Conservation (phyloP, 2,888 invertebrate genomes). For the Agrotis segetum region DNA sequence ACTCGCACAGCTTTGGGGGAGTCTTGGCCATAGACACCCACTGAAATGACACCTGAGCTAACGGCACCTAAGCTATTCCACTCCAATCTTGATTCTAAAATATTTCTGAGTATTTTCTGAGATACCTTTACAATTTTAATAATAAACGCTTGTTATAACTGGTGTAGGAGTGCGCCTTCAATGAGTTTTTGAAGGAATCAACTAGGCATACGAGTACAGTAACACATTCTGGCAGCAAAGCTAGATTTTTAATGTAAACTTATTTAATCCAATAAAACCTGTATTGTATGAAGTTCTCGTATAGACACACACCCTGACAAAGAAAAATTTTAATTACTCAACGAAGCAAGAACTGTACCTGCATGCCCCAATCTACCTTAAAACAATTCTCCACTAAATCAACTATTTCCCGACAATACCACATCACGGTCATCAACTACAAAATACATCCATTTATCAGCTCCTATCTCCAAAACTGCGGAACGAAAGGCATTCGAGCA, state of each 20-base stretch:
- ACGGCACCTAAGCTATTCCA: too few relatives aligned
- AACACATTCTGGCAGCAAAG: too few relatives aligned
- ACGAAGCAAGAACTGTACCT: background rate
- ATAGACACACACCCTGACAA: too few relatives aligned
- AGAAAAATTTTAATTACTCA: too few relatives aligned
- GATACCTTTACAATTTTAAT: background rate
- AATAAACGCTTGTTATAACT: background rate
- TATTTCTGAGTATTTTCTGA: background rate
- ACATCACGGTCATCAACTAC: constrained; percentile 43
- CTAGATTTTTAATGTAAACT: too few relatives aligned
- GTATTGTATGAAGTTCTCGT: too few relatives aligned
- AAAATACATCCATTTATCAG: constrained; percentile 46
- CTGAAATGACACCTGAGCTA: too few relatives aligned
- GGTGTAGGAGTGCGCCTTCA: background rate
- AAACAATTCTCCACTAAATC: constrained; percentile 20
- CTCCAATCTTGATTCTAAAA: too few relatives aligned
- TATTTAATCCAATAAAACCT: too few relatives aligned
- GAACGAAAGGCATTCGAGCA: constrained; percentile 37
- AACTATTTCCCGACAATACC: constrained; percentile 42
- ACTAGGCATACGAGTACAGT: too few relatives aligned
- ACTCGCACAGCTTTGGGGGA: too few relatives aligned
- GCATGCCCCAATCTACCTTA: background rate
- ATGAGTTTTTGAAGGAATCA: background rate
- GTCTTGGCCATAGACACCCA: too few relatives aligned
- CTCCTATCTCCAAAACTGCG: constrained; percentile 42